Percentiles rank a stretch among this genome's conserved stretches.
These are phyloP conservation scores for Chrysotoxum bicinctum DNA, from an alignment of 2,888 invertebrate species.

Conservation along the genomic window DNA sequence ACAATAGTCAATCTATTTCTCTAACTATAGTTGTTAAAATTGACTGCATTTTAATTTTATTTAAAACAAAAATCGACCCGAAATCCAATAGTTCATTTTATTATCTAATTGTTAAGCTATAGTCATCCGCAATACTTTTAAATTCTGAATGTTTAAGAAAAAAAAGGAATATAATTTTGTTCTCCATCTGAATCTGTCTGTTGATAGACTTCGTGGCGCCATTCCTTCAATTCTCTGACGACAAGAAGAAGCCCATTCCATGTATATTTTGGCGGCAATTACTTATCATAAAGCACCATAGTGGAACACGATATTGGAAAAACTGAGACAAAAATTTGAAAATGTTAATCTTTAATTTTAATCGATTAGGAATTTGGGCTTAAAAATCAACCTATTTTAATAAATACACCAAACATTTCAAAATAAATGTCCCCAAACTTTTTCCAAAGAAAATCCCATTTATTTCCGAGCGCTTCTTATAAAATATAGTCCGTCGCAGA, in stretches of 20 bases:
- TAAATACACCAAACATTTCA: too few species aligned
- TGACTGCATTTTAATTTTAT: not conserved
- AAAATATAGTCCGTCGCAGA: too few species aligned
- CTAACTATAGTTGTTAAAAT: not conserved
- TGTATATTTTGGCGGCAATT: constrained; percentile 39
- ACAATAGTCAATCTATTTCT: not conserved
- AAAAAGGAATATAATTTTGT: not conserved
- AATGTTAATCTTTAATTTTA: too few species aligned
- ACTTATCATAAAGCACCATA: constrained; percentile 33
- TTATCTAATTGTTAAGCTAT: not conserved
- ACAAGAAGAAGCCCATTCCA: constrained; percentile 23
- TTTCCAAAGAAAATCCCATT: too few species aligned
- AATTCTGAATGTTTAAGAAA: too few species aligned
- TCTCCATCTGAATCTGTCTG: constrained; percentile 2
- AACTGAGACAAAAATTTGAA: too few species aligned
- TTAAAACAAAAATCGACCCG: not conserved
- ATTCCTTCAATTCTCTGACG: constrained; percentile 28
- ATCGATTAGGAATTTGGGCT: too few species aligned
- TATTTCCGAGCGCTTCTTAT: too few species aligned
- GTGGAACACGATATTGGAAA: not conserved
- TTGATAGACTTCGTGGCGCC: constrained; percentile 50
- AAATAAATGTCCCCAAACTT: too few species aligned
- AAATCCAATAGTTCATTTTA: not conserved
- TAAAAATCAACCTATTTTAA: too few species aligned
- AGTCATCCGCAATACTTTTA: not conserved